Conservation (phyloP, 2,888 invertebrate genomes). For the Masnerella sp. region DNA sequence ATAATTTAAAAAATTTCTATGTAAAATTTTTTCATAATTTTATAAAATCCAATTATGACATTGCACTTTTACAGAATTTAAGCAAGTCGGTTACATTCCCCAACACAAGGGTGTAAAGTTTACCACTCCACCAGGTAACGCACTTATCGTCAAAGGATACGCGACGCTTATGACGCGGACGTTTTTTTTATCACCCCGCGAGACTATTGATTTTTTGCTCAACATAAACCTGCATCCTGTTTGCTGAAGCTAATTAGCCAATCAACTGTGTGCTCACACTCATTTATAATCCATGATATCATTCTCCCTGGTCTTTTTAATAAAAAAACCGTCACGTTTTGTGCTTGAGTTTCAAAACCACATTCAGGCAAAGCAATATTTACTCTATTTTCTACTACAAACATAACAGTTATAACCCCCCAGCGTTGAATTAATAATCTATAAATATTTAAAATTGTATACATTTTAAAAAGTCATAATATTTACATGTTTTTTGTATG, state of each 20-base stretch:
- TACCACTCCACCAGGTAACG: slow-evolving; percentile 16
- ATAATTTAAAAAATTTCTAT: no score
- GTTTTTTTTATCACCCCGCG: not conserved
- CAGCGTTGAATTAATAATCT: no score
- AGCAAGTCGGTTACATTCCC: no score
- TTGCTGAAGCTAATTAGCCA: slow-evolving; percentile 43
- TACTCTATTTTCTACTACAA: no score
- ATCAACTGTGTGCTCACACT: slow-evolving; percentile 38
- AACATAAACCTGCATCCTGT: slow-evolving; percentile 30
- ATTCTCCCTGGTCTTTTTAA: slow-evolving; percentile 5
- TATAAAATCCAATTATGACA: no score
- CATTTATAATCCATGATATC: slow-evolving; percentile 25
- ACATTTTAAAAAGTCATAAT: no score
- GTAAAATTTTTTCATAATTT: no score
- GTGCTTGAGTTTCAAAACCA: slow-evolving; percentile 1
- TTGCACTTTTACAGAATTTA: no score
- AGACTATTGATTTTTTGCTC: slow-evolving; percentile 34
- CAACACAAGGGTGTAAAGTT: no score
- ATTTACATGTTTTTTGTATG: no score
- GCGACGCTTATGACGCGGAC: slow-evolving; percentile 12
- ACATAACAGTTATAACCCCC: no score
- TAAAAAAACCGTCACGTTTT: not conserved
- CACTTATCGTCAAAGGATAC: slow-evolving; percentile 13
- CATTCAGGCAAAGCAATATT: not conserved
- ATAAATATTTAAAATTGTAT: no score